Conservation (phyloP, 2,888 invertebrate genomes). For the Eumerus sabulonum region DNA sequence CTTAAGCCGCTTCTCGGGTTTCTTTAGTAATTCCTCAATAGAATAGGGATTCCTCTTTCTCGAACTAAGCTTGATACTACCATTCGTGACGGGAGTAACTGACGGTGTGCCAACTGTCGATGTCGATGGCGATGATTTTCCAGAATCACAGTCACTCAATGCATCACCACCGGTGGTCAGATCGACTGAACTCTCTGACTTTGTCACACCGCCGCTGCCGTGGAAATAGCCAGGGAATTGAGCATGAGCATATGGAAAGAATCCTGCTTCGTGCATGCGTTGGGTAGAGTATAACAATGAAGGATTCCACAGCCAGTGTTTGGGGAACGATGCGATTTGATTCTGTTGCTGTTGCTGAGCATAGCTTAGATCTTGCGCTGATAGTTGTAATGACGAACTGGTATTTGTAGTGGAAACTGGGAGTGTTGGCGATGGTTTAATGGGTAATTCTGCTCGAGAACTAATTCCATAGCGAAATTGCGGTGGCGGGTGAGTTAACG, state of each 20-base stretch:
- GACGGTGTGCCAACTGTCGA: conserved; percentile 59
- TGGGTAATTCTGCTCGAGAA: conserved; percentile 70
- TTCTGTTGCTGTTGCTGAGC: conserved; percentile 70
- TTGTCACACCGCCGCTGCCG: conserved; percentile 72
- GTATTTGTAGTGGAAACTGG: conserved; percentile 62
- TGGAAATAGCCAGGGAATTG: conserved; percentile 72
- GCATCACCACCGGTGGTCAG: conserved; percentile 75
- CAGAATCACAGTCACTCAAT: conserved; percentile 78
- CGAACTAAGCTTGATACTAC: conserved; percentile 69
- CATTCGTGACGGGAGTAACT: conserved; percentile 73
- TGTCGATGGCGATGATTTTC: conserved; percentile 78
- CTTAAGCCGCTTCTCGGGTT: conserved; percentile 82
- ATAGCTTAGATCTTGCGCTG: conserved; percentile 74
- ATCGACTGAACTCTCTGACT: conserved; percentile 78
- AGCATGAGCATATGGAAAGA: conserved; percentile 71
- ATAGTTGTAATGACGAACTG: conserved; percentile 33
- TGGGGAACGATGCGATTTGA: conserved; percentile 72
- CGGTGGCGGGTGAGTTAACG: conserved; percentile 58
- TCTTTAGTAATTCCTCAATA: conserved; percentile 91
- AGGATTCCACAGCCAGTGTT: conserved; percentile 79
- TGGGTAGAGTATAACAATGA: conserved; percentile 77
- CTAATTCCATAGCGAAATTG: conserved; percentile 68
- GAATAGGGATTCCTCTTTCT: conserved; percentile 89
- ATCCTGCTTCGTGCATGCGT: conserved; percentile 73
- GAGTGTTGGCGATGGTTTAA: conserved; percentile 76